phyloP scores from a whole-genome alignment of 2,797 vertebrate species.

The Xerus rutilus region DNA sequence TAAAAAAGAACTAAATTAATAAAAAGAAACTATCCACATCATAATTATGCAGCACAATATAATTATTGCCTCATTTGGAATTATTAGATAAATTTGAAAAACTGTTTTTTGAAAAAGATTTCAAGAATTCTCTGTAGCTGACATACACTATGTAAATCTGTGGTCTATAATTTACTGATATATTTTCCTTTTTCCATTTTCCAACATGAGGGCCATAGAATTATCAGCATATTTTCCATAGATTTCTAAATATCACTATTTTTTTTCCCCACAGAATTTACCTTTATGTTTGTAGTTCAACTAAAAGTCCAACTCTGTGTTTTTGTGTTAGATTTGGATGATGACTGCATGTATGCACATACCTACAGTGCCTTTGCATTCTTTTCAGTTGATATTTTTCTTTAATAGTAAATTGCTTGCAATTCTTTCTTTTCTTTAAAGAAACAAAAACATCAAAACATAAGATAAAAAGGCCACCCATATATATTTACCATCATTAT shows the following conservation, averaged over 20 bases:
- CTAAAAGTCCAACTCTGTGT: background rate
- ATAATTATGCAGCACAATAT: background rate
- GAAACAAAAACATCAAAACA: background rate
- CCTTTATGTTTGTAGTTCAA: background rate
- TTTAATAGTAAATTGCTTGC: background rate
- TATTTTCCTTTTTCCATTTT: constrained; percentile 38
- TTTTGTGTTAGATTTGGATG: background rate
- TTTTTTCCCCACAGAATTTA: background rate
- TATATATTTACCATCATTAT: background rate
- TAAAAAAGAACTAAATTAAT: background rate
- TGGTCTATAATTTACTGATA: background rate
- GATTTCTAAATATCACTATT: background rate
- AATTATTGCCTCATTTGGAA: background rate
- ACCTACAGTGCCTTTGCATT: background rate
- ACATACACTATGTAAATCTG: background rate
- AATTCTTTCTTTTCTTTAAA: constrained; percentile 6
- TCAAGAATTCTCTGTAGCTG: background rate
- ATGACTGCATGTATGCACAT: background rate
- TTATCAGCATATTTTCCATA: background rate
- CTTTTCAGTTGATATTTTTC: constrained; percentile 18
- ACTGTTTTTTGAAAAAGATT: background rate
- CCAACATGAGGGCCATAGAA: background rate
- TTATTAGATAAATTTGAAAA: background rate
- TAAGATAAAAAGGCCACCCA: background rate
- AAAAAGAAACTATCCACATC: background rate